Percentiles rank a stretch among this genome's conserved stretches.
Conservation (phyloP, 2,797 vertebrate species). For the Phalanger gymnotis region DNA sequence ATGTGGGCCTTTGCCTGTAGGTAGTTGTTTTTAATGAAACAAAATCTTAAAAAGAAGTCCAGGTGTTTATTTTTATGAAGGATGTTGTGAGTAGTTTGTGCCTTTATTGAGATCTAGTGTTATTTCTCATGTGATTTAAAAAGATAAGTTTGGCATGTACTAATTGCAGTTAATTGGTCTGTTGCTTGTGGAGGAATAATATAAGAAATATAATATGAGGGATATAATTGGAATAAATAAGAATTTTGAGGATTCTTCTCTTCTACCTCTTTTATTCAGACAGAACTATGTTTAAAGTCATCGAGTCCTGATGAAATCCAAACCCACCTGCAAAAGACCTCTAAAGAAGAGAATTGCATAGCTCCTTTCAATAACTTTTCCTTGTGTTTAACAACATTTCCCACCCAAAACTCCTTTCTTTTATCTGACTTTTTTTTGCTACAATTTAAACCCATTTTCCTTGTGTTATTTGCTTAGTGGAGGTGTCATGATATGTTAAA, state of each 20-base stretch:
- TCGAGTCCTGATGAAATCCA: neutral
- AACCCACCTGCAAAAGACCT: neutral
- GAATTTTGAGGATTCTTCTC: constrained; percentile 39
- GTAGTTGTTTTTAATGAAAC: constrained; percentile 1
- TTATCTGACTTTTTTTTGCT: neutral
- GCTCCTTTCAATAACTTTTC: neutral
- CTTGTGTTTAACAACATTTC: constrained; percentile 16
- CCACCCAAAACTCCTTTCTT: constrained; percentile 28
- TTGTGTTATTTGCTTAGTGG: constrained; percentile 32
- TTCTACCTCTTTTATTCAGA: constrained; percentile 38
- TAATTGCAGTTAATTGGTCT: neutral
- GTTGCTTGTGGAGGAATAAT: neutral
- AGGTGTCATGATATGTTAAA: neutral
- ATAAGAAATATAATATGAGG: neutral
- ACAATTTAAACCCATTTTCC: neutral
- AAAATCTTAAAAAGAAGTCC: neutral
- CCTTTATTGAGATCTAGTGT: neutral
- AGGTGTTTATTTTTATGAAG: constrained; percentile 9
- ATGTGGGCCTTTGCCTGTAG: neutral
- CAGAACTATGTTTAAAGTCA: neutral
- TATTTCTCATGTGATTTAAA: neutral
- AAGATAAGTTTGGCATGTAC: neutral
- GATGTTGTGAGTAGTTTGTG: neutral
- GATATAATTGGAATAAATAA: neutral
- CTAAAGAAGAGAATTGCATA: constrained; percentile 18